Base-by-base conservation (phyloP, 92 coral and sea anemone genomes). In the Muricea muricata region DNA sequence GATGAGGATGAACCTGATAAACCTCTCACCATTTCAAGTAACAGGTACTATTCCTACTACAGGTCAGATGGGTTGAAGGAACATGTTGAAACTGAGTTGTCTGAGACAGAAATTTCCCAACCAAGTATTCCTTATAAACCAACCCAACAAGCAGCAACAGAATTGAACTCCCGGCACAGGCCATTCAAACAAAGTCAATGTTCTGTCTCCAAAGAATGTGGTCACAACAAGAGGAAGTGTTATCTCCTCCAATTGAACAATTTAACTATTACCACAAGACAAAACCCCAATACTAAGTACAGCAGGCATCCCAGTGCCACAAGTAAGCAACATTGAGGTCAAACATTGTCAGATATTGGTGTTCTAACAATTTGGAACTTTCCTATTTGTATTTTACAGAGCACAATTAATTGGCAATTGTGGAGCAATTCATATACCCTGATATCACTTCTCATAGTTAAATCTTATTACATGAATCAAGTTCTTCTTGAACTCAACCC, bases 361-460 rank as follows among this genome's bases (percentile, higher is more conserved):
- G 56, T 33, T 50, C 41, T 34, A 26, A 80, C 86, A 25, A 37
- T 57, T 57, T 86, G 74, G 86, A n/a, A 55, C 24, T 57, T 86
- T 21, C 89, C 86, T 65, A 24, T 25, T 42, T 28, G 21, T 65
- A 26, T 86, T 31, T 86, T 85, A 3, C 85, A 86, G 67, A 76
- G 4, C 47, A 52, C 60, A 17, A 52, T 52, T 25, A 52, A 52
- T 52, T 1, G 21, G 20, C 60, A 81, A 17, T 25, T 81, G 67
- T 87, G 87, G 29, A 87, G 90, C 60, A 79, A 79, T 68, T 79
- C 85, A 30, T 85, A 79, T 81, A 29, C 77, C 57, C 24, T 65
- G 6, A 85, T 85, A 35, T 75, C 89, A 4, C 67, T 85, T 56
- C 65, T 85, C 31, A 57, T 85, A 37, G 85, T 55, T 7, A 85